Evolutionary conservation across 2,888 invertebrate species (phyloP).

Genomic region (Sarcophaga caerulescens): DNA sequence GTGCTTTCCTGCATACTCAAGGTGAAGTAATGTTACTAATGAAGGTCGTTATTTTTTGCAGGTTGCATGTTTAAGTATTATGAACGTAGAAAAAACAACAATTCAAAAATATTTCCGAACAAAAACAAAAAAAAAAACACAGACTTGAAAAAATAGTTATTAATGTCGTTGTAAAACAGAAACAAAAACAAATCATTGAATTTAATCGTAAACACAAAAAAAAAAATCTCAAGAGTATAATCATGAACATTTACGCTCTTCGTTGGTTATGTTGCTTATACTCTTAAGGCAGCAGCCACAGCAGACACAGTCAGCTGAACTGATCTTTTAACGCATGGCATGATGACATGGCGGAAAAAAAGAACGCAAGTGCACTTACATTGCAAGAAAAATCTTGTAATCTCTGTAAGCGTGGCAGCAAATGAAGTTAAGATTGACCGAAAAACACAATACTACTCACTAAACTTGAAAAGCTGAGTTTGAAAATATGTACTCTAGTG

Average conservation of each 20-base stretch:
- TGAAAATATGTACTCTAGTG: too few relatives aligned
- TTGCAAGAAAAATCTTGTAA: too few relatives aligned
- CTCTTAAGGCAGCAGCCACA: too few relatives aligned
- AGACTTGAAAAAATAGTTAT: too few relatives aligned
- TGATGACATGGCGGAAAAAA: slow-evolving; percentile 26
- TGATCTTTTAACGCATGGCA: slow-evolving; percentile 65
- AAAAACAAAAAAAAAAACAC: neutral
- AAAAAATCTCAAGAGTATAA: slow-evolving; percentile 52
- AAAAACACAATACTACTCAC: too few relatives aligned
- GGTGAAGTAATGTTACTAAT: slow-evolving; percentile 5
- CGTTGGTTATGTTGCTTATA: neutral
- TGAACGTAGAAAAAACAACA: slow-evolving; percentile 14
- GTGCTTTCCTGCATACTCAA: too few relatives aligned
- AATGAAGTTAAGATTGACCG: too few relatives aligned
- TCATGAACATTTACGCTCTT: slow-evolving; percentile 24
- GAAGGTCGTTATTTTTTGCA: slow-evolving; percentile 42
- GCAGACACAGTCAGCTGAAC: neutral
- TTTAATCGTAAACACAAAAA: slow-evolving; percentile 48
- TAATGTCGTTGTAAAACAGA: neutral
- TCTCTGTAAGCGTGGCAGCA: too few relatives aligned
- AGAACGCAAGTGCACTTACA: too few relatives aligned
- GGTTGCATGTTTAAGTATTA: slow-evolving; percentile 12
- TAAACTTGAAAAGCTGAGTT: too few relatives aligned
- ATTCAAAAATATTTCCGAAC: neutral
- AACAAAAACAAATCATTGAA: slow-evolving; percentile 17